These are phyloP conservation scores for Cataglyphis altisquamis DNA, from an alignment of 2,888 invertebrate species.

Conservation along the genomic window DNA sequence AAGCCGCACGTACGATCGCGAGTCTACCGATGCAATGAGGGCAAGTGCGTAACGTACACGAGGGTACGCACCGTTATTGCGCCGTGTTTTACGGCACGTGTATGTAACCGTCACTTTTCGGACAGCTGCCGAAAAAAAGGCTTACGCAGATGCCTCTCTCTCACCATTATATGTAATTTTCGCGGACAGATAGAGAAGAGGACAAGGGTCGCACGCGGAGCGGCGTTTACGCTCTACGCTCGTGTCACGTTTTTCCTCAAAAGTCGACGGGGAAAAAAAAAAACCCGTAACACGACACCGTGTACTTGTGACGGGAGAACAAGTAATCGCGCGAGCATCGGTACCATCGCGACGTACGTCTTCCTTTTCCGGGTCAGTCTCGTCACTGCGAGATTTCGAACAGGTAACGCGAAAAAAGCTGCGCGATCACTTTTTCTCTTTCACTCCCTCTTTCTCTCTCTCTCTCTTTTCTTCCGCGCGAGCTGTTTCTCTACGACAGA, in stretches of 20 bases:
- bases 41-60: constrained; percentile 40
- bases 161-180: constrained; percentile 69
- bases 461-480: background rate
- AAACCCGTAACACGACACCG: background rate
- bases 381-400: constrained; percentile 1
- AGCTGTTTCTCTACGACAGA: background rate
- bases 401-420: constrained; percentile 13
- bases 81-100: background rate
- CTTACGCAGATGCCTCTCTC: constrained; percentile 50
- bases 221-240: background rate
- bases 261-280: background rate
- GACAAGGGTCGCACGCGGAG: constrained; percentile 32
- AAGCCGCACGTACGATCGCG: constrained; percentile 18
- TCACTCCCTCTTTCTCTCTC: constrained; percentile 1
- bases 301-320: background rate
- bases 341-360: constrained; percentile 2
- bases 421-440: constrained; percentile 8
- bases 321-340: constrained; percentile 19
- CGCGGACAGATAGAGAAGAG: constrained; percentile 52
- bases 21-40: constrained; percentile 37
- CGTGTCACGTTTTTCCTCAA: background rate
- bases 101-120: constrained; percentile 61
- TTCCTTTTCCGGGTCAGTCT: constrained; percentile 22
- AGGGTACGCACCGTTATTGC: constrained; percentile 30
- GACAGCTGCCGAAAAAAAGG: constrained; percentile 62